phyloP scores from a whole-genome alignment of 2,888 invertebrate species.

The Mycogona germanica region DNA sequence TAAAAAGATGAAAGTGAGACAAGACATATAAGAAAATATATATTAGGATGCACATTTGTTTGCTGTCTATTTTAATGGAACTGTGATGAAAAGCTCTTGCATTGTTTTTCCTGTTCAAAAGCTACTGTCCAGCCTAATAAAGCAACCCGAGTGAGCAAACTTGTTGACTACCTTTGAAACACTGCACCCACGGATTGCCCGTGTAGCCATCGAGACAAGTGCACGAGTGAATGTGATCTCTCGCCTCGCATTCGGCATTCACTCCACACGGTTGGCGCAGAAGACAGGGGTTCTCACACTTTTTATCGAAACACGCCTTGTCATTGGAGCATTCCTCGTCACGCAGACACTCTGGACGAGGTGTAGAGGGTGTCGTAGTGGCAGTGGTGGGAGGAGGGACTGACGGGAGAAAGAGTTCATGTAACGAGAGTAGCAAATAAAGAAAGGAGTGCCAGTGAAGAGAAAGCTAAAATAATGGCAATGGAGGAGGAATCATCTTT shows the following conservation, averaged over 20 bases:
- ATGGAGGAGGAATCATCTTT: background rate
- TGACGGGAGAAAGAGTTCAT: no score
- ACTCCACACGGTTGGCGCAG: constrained; percentile 53
- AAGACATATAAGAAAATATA: constrained; percentile 69
- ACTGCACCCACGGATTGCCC: constrained; percentile 65
- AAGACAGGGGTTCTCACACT: constrained; percentile 38
- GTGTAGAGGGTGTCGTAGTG: constrained; percentile 1
- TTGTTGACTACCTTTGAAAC: constrained; percentile 33
- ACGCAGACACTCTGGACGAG: constrained; percentile 18
- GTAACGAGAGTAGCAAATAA: background rate
- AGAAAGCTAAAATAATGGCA: background rate
- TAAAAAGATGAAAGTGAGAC: no score
- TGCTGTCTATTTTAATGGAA: constrained; percentile 58
- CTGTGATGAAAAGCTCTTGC: background rate
- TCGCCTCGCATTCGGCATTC: constrained; percentile 64
- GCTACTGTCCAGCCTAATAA: no score
- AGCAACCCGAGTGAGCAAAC: no score
- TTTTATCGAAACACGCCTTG: constrained; percentile 85
- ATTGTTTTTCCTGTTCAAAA: constrained; percentile 9
- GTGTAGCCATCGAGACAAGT: constrained; percentile 56
- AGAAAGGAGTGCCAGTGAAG: background rate
- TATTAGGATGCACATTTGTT: constrained; percentile 74
- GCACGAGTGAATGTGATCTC: constrained; percentile 62
- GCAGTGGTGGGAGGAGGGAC: constrained; percentile 1
- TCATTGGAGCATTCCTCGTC: constrained; percentile 69